These are phyloP conservation scores for Pissodes strobi DNA, from an alignment of 1,140 invertebrate genomes.

Conservation along the genomic window DNA sequence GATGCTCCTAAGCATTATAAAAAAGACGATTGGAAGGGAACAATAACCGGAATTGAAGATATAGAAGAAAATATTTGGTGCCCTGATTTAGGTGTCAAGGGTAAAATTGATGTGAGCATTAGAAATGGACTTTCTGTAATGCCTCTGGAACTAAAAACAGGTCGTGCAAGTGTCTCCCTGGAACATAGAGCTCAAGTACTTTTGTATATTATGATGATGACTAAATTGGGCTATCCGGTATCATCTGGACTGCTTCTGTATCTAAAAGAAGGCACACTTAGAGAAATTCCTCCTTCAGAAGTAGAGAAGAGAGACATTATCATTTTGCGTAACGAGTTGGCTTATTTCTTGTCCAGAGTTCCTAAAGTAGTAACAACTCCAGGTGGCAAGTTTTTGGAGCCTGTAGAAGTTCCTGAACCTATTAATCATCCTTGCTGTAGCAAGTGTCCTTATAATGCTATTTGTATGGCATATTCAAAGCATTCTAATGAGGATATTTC, in stretches of 20 bases:
- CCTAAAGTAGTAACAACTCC: slow-evolving; percentile 39
- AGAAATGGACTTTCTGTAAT: slow-evolving; percentile 59
- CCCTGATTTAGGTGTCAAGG: slow-evolving; percentile 71
- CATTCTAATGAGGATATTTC: slow-evolving; percentile 55
- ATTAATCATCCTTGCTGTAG: slow-evolving; percentile 76
- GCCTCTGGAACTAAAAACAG: slow-evolving; percentile 96
- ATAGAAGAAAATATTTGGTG: slow-evolving; percentile 95
- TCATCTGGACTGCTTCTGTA: slow-evolving; percentile 82
- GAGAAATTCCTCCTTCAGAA: slow-evolving; percentile 70
- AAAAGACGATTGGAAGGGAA: slow-evolving; percentile 65
- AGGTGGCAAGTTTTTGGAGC: slow-evolving; percentile 18
- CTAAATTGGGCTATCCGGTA: slow-evolving; percentile 60
- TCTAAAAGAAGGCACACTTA: slow-evolving; percentile 76
- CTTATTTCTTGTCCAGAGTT: slow-evolving; percentile 65
- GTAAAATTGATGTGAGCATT: slow-evolving; percentile 76
- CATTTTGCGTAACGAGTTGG: slow-evolving; percentile 80
- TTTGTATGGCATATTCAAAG: slow-evolving; percentile 73
- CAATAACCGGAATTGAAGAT: slow-evolving; percentile 73
- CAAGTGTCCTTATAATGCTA: slow-evolving; percentile 77
- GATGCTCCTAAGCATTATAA: too few species aligned
- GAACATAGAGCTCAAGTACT: slow-evolving; percentile 91
- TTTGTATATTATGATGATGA: slow-evolving; percentile 89
- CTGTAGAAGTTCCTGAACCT: slow-evolving; percentile 66
- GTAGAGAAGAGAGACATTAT: slow-evolving; percentile 82
- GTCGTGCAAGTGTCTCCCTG: slow-evolving; percentile 74